These are phyloP conservation scores for Psittacula echo DNA, from an alignment of 2,797 vertebrate genomes.

Conservation along the genomic window DNA sequence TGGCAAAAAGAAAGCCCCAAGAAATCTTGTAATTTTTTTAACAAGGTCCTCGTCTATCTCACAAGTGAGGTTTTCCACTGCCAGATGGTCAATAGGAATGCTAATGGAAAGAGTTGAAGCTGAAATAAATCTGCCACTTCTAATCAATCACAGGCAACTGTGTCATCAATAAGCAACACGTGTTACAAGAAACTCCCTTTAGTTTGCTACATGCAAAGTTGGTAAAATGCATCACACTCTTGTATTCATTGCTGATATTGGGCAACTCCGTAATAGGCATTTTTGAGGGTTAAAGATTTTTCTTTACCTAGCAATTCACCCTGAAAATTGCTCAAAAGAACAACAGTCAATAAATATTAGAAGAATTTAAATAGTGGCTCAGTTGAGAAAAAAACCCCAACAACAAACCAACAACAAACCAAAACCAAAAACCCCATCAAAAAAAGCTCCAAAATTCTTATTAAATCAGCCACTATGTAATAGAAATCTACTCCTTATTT, in stretches of 20 bases:
- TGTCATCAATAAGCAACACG: slow-evolving; percentile 58
- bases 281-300: not conserved
- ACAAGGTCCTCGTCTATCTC: slow-evolving; percentile 44
- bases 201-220: not conserved
- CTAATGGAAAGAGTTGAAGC: slow-evolving; percentile 81
- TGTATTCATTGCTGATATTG: not conserved
- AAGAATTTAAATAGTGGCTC: not conserved
- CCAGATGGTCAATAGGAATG: slow-evolving; percentile 80
- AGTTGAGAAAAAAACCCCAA: accelerated
- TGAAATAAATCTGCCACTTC: slow-evolving; percentile 83
- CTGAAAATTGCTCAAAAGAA: not conserved
- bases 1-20: slow-evolving; percentile 48
- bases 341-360: not conserved
- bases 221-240: slow-evolving; percentile 15
- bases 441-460: not conserved
- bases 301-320: not conserved
- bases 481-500: not conserved
- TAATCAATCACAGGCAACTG: slow-evolving; percentile 78
- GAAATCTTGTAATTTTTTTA: slow-evolving; percentile 57
- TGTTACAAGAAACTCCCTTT: slow-evolving; percentile 64
- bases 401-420: not conserved
- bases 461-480: not conserved
- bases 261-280: not conserved
- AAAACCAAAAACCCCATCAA: not conserved
- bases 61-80: slow-evolving; percentile 62